phyloP scores from a whole-genome alignment of 2,888 invertebrate genomes.

The Brachyopa scutellaris region DNA sequence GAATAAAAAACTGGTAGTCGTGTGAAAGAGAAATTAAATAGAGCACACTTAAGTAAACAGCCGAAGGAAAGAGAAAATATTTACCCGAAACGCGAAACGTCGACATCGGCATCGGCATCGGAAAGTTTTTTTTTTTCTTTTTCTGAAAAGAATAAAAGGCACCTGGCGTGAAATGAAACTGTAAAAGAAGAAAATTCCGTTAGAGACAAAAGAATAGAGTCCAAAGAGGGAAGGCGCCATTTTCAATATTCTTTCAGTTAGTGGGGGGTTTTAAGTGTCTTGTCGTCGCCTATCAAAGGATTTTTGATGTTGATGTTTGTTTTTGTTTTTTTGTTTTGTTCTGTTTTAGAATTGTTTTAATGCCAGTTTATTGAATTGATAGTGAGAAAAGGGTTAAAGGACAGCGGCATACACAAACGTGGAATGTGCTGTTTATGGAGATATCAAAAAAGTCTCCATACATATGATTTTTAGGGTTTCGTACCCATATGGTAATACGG shows the following conservation, averaged over 20 bases:
- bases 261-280: slow-evolving; percentile 2
- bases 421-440: no score
- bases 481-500: no score
- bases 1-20: neutral
- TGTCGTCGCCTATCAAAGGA: slow-evolving; percentile 20
- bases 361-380: slow-evolving; percentile 40
- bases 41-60: slow-evolving; percentile 25
- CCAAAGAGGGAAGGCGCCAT: slow-evolving; percentile 4
- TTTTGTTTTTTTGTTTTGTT: no score
- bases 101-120: slow-evolving; percentile 7
- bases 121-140: neutral
- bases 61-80: slow-evolving; percentile 21
- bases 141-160: neutral
- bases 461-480: no score
- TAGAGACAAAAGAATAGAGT: neutral
- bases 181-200: neutral
- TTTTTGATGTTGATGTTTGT: no score
- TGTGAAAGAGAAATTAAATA: neutral
- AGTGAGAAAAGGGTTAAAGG: neutral
- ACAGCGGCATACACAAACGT: no score
- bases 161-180: neutral
- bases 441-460: no score
- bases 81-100: neutral
- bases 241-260: slow-evolving; percentile 21
- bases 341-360: slow-evolving; percentile 39